These are phyloP conservation scores for Podarcis raffonei DNA, from an alignment of 2,113 vertebrate genomes.

Conservation along the genomic window DNA sequence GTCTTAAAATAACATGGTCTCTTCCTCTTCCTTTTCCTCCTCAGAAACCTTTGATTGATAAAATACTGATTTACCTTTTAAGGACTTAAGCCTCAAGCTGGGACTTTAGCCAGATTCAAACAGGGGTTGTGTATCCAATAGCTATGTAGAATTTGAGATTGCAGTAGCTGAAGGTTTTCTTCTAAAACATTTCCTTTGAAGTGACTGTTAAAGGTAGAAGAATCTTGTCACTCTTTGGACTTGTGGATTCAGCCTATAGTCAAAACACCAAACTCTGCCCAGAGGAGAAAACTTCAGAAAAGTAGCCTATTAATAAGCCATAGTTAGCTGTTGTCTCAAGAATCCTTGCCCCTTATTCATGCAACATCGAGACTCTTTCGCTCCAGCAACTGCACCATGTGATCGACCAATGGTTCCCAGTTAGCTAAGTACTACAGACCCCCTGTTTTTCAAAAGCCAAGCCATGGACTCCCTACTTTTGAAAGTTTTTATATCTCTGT, in stretches of 20 bases:
- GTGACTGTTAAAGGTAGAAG: no score
- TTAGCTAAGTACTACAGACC: no score
- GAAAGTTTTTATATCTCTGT: no score
- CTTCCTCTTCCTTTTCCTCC: neutral
- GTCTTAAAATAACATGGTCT: no score
- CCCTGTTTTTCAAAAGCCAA: no score
- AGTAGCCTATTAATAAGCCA: neutral
- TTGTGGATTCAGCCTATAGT: neutral
- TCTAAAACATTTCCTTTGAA: neutral
- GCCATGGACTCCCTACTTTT: no score
- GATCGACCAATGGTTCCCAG: no score
- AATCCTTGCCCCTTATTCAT: no score
- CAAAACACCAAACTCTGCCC: neutral
- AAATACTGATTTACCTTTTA: neutral
- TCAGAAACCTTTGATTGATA: neutral
- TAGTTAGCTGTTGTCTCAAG: no score
- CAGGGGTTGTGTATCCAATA: neutral
- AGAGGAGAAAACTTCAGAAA: neutral
- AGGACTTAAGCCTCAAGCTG: neutral
- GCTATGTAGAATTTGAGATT: neutral
- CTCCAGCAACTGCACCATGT: no score
- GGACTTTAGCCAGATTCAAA: neutral
- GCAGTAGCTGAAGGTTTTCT: neutral
- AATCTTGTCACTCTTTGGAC: neutral
- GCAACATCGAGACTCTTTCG: no score